Evolutionary conservation across 2,797 vertebrate genomes (phyloP).

Genomic region (Rhinogobio ventralis): DNA sequence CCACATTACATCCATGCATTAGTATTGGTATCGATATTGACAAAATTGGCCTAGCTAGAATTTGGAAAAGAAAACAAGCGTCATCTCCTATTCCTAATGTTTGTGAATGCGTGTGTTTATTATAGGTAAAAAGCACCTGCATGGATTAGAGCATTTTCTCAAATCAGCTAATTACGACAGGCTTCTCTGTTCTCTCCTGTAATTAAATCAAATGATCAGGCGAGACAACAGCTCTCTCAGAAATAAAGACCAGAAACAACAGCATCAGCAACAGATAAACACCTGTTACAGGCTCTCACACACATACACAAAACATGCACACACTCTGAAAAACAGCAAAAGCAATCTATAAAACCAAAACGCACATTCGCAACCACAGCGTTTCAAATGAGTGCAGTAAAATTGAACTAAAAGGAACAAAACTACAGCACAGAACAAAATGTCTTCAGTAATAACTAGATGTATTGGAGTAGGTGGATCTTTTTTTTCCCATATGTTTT

Average conservation of each 20-base stretch:
- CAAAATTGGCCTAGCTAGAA: not conserved
- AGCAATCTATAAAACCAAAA: conserved; percentile 1
- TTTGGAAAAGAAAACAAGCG: conserved; percentile 1
- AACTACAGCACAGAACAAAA: conserved; percentile 28
- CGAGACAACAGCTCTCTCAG: conserved; percentile 60
- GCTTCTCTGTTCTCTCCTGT: conserved; percentile 70
- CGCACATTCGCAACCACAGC: not conserved
- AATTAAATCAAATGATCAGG: conserved; percentile 77
- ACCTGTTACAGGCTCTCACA: conserved; percentile 62
- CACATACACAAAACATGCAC: conserved; percentile 4
- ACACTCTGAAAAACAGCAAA: not conserved
- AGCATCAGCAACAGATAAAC: conserved; percentile 62
- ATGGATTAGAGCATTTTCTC: conserved; percentile 76
- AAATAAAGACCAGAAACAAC: conserved; percentile 66
- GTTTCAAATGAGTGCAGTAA: not conserved
- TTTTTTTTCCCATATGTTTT: conserved; percentile 30
- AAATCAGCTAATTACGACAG: conserved; percentile 78
- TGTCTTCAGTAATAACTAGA: conserved; percentile 20
- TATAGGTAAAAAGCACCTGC: conserved; percentile 64
- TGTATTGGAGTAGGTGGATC: not conserved
- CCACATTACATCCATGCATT: not conserved
- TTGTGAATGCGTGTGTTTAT: conserved; percentile 35
- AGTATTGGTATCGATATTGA: not conserved
- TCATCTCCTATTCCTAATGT: not conserved
- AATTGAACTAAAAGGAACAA: not conserved